phyloP scores from a whole-genome alignment of 2,888 invertebrate genomes.

The Callyntrura guangdongensis region DNA sequence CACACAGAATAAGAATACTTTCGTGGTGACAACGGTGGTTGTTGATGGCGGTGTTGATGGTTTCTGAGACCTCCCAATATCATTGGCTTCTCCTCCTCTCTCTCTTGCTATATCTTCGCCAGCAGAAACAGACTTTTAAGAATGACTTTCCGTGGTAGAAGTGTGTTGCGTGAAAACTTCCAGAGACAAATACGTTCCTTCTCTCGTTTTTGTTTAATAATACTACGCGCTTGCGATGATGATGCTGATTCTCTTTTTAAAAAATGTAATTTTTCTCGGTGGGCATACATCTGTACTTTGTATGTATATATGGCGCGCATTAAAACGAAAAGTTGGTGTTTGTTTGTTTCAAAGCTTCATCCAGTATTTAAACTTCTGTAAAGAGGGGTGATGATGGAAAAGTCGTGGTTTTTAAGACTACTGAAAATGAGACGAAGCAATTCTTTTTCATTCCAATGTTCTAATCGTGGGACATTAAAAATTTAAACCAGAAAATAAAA shows the following conservation, averaged over 20 bases:
- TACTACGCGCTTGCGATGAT: conserved; percentile 30
- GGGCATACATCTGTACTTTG: background rate
- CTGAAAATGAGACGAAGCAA: conserved; percentile 70
- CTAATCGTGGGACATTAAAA: conserved; percentile 83
- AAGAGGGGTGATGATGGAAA: conserved; percentile 62
- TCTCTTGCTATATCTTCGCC: background rate
- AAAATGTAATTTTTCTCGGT: conserved; percentile 29
- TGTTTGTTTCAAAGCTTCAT: background rate
- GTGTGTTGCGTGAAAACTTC: background rate
- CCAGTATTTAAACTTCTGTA: background rate
- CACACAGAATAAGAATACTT: conserved; percentile 34
- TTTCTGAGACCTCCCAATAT: conserved; percentile 74
- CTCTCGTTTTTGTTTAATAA: conserved; percentile 9
- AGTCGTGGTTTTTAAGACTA: conserved; percentile 64
- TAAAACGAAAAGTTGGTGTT: background rate
- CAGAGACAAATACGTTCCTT: conserved; percentile 38
- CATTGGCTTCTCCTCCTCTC: conserved; percentile 32
- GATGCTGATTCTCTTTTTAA: conserved; percentile 7
- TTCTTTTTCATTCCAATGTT: conserved; percentile 70
- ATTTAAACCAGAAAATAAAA: conserved; percentile 81
- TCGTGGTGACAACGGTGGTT: conserved; percentile 76
- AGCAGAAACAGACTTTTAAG: background rate
- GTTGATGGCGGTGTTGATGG: conserved; percentile 72
- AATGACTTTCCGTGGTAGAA: background rate
- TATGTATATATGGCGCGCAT: background rate